Evolutionary conservation across 2,113 vertebrate species (phyloP).

Genomic region (Erythrocercus mccallii): DNA sequence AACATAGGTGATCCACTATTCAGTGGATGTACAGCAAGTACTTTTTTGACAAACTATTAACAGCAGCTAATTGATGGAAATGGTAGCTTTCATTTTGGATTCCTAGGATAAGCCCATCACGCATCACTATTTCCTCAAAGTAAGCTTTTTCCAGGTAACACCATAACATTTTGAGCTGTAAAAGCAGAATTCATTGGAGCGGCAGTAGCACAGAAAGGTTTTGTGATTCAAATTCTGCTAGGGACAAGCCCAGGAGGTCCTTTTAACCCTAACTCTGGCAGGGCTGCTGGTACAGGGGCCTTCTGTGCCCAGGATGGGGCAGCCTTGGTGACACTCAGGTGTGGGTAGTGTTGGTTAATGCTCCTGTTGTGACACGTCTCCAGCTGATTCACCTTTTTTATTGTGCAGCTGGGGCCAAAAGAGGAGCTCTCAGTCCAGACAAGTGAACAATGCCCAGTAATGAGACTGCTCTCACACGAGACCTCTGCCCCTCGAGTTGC

Average conservation of each 20-base stretch:
- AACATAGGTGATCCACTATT: accelerated
- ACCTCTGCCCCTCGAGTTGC: not conserved
- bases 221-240: not conserved
- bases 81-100: not conserved
- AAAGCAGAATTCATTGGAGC: not conserved
- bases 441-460: not conserved
- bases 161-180: not conserved
- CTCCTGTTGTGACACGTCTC: not conserved
- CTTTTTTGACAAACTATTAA: not conserved
- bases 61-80: not conserved
- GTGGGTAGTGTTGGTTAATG: not conserved
- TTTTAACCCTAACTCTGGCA: not conserved
- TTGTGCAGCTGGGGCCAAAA: not conserved
- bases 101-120: not conserved
- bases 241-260: not conserved
- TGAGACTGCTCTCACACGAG: not conserved
- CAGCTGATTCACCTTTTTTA: not conserved
- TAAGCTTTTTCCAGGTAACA: not conserved
- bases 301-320: not conserved
- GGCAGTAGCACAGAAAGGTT: not conserved
- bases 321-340: not conserved
- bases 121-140: not conserved
- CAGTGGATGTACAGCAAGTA: not conserved
- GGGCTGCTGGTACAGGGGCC: not conserved
- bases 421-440: not conserved